Percentiles rank a stretch among this genome's conserved stretches.
Conservation (phyloP, 2,113 vertebrate species). For the Grammomys dolichurus region DNA sequence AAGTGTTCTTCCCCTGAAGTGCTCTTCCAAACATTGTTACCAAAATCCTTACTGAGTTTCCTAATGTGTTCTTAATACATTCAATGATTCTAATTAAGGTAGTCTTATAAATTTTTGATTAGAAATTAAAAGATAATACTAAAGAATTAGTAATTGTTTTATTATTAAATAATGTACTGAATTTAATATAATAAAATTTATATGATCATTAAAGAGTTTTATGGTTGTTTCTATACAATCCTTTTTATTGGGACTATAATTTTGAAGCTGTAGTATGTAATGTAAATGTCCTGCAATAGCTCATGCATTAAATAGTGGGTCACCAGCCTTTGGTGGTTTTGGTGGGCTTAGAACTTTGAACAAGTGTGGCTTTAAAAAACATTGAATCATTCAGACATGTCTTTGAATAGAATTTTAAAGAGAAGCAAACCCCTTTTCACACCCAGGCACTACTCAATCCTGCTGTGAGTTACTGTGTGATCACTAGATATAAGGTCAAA, state of each 20-base stretch:
- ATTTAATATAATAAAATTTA: slow-evolving; percentile 8
- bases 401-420: not conserved
- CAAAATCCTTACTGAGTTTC: not conserved
- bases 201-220: not conserved
- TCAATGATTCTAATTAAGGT: not conserved
- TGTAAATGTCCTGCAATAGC: not conserved
- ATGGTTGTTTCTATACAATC: not conserved
- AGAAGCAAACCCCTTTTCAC: not conserved
- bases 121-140: not conserved
- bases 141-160: not conserved
- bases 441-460: too few species aligned
- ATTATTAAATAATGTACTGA: slow-evolving; percentile 14
- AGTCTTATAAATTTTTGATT: not conserved
- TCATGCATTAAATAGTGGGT: not conserved
- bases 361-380: not conserved
- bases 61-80: not conserved
- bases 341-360: not conserved
- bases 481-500: not conserved
- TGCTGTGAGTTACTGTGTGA: not conserved
- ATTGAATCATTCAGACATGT: not conserved
- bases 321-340: not conserved
- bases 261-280: not conserved
- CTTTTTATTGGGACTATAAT: not conserved
- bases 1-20: not conserved
- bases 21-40: not conserved